These are phyloP conservation scores for Mormyrus hasselquistii DNA, from an alignment of 2,797 vertebrate species.

Conservation along the genomic window DNA sequence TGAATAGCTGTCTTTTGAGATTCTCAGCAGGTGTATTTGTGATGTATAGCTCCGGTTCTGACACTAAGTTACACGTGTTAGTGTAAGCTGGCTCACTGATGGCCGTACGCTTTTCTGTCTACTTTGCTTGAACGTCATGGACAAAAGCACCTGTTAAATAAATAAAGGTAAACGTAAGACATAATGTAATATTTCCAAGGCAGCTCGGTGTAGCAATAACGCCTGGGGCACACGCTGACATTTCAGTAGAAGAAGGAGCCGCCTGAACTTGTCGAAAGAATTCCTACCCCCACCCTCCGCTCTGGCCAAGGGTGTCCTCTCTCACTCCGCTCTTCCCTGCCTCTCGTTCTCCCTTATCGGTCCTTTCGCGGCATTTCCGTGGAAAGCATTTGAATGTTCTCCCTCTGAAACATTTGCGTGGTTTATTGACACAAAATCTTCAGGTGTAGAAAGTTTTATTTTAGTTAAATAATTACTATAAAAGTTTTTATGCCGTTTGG, in stretches of 20 bases:
- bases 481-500: neutral
- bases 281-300: slow-evolving; percentile 2
- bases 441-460: neutral
- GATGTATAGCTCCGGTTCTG: neutral
- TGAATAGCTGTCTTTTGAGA: neutral
- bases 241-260: neutral
- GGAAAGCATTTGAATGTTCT: neutral
- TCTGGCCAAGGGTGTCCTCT: neutral
- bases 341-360: neutral
- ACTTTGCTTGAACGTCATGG: neutral
- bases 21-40: neutral
- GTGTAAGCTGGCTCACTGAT: neutral
- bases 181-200: neutral
- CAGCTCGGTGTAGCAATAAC: neutral
- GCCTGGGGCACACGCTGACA: neutral
- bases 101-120: neutral
- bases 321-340: neutral
- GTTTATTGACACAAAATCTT: neutral
- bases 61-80: neutral
- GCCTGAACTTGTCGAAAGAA: slow-evolving; percentile 23
- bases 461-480: neutral
- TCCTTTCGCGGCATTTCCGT: neutral
- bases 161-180: neutral
- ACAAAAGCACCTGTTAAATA: neutral
- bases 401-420: neutral